Conservation (phyloP, 2,113 vertebrate genomes). For the Vicugna pacos region DNA sequence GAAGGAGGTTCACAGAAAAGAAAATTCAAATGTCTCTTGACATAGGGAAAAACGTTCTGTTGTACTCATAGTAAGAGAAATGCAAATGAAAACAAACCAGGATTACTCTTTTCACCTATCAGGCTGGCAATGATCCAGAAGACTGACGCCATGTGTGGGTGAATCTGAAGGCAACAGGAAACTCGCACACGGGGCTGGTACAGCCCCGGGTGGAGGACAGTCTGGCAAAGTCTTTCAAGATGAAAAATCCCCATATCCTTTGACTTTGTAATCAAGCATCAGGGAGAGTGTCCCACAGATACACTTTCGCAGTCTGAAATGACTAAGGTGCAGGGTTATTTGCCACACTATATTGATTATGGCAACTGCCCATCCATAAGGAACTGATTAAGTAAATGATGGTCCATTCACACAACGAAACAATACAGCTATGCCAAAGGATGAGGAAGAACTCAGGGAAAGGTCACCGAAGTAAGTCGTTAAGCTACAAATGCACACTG, state of each 20-base stretch:
- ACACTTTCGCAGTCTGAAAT: not conserved
- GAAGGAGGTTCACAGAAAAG: not conserved
- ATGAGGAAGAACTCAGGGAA: not conserved
- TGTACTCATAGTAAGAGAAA: not conserved
- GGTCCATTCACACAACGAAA: not conserved
- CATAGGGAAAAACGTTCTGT: not conserved
- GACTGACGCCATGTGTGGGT: not conserved
- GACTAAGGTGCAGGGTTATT: not conserved
- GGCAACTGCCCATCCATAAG: not conserved
- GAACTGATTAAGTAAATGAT: not conserved
- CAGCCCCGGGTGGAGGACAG: not conserved
- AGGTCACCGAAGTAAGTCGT: no score
- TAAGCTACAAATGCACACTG: not conserved
- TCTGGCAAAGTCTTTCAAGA: not conserved
- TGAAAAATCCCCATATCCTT: not conserved
- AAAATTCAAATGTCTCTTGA: not conserved
- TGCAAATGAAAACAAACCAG: not conserved
- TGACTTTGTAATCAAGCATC: not conserved
- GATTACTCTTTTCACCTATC: not conserved
- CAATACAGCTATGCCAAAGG: not conserved
- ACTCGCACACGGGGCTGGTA: not conserved
- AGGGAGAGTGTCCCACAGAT: not conserved
- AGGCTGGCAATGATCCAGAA: not conserved
- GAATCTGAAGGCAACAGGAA: not conserved
- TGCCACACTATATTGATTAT: not conserved